Evolutionary conservation across 2,113 vertebrate genomes (phyloP).

Genomic region (Rhipidura dahli): DNA sequence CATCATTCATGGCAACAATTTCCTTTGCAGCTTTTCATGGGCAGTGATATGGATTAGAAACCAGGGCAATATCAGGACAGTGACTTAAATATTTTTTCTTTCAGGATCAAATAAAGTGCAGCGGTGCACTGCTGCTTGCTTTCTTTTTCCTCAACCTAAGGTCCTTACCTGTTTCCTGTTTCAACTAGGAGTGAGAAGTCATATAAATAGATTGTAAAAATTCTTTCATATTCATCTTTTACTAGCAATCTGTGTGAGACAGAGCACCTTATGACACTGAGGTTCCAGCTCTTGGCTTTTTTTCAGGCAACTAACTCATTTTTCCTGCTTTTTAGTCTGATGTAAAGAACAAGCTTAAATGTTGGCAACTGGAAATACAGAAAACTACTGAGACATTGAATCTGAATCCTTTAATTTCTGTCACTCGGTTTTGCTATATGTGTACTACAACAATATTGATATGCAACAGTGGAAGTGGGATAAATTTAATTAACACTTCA

Average conservation of each 20-base stretch:
- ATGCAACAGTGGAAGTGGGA: background rate
- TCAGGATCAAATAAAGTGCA: background rate
- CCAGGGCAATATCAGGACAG: background rate
- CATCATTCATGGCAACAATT: background rate
- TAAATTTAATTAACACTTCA: background rate
- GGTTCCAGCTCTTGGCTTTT: background rate
- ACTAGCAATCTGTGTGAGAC: background rate
- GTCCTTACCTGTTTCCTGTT: background rate
- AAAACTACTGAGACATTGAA: background rate
- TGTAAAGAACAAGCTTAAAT: background rate
- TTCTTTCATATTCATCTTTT: background rate
- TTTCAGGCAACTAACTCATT: background rate
- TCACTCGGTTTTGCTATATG: background rate
- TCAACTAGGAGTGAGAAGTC: background rate
- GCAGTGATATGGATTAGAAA: background rate
- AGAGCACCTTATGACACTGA: background rate
- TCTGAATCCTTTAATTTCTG: background rate
- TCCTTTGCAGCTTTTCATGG: background rate
- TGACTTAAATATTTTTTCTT: background rate
- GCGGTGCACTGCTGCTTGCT: fast-evolving
- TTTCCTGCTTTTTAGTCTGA: background rate
- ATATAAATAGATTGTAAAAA: background rate
- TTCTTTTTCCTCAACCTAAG: background rate
- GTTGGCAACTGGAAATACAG: background rate
- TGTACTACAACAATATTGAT: background rate